Evolutionary conservation across 2,113 vertebrate species (phyloP).

Genomic region (Cepphus grylle): DNA sequence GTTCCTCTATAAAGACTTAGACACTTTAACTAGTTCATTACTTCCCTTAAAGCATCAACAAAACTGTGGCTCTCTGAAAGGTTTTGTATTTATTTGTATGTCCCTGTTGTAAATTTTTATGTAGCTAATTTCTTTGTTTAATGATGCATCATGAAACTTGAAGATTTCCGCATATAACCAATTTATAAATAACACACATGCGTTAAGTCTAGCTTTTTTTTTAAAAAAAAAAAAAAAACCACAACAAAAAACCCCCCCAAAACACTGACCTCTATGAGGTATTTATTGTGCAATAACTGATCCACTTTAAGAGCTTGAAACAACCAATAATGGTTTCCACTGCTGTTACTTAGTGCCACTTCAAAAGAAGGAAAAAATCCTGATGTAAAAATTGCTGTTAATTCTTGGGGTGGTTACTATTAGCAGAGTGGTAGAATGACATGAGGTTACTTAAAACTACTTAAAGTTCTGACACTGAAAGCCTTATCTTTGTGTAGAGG

Average conservation of each 20-base stretch:
- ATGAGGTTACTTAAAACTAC: slow-evolving; percentile 74
- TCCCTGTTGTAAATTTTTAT: slow-evolving; percentile 64
- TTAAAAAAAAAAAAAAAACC: fast-evolving
- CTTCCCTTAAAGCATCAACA: slow-evolving; percentile 54
- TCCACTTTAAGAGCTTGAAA: slow-evolving; percentile 84
- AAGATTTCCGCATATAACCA: slow-evolving; percentile 65
- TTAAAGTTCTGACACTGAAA: slow-evolving; percentile 83
- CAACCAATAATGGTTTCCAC: slow-evolving; percentile 76
- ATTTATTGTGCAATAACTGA: slow-evolving; percentile 88
- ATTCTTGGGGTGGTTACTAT: slow-evolving; percentile 69
- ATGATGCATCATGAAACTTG: slow-evolving; percentile 73
- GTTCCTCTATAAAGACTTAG: slow-evolving; percentile 44
- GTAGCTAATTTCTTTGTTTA: slow-evolving; percentile 57
- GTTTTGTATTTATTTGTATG: slow-evolving; percentile 79
- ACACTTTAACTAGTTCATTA: slow-evolving; percentile 66
- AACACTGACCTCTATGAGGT: slow-evolving; percentile 89
- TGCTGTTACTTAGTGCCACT: slow-evolving; percentile 78
- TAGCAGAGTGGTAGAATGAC: slow-evolving; percentile 68
- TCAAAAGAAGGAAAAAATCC: slow-evolving; percentile 65
- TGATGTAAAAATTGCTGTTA: slow-evolving; percentile 68
- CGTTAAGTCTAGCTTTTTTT: slow-evolving; percentile 64
- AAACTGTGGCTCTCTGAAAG: slow-evolving; percentile 56
- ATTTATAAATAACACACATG: slow-evolving; percentile 64
- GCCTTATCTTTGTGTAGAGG: slow-evolving; percentile 66
- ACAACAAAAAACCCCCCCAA: background rate